phyloP scores from a whole-genome alignment of 2,888 invertebrate species.

The Ptycholaimellus sp. region DNA sequence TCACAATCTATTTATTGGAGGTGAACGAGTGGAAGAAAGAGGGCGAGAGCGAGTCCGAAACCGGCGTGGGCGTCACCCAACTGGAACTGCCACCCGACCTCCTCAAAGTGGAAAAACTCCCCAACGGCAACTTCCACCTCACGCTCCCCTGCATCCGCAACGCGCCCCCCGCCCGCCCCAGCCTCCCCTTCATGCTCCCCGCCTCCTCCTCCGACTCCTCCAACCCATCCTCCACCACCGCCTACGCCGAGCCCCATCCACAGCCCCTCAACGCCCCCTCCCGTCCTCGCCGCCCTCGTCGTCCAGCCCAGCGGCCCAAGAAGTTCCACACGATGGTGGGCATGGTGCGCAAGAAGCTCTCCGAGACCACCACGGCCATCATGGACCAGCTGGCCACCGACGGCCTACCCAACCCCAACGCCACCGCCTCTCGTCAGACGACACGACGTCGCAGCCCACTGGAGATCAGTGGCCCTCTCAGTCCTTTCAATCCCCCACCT shows the following conservation, averaged over 20 bases:
- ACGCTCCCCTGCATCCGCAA: constrained; percentile 10
- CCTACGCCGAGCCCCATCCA: background rate
- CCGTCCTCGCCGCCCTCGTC: background rate
- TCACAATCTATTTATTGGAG: too few relatives aligned
- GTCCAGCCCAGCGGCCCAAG: background rate
- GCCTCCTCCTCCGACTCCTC: background rate
- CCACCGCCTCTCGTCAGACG: background rate
- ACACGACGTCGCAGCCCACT: background rate
- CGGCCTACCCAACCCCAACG: too few relatives aligned
- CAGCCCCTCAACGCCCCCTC: background rate
- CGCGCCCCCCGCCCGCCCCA: background rate
- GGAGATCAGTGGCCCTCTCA: too few relatives aligned
- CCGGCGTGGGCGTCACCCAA: too few relatives aligned
- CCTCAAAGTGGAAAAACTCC: constrained; percentile 15
- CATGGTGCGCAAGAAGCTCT: background rate
- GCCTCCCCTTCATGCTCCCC: background rate
- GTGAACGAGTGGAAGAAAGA: too few relatives aligned
- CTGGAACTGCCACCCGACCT: constrained; percentile 14
- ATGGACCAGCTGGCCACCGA: background rate
- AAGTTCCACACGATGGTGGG: constrained; percentile 1
- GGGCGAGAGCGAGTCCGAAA: too few relatives aligned
- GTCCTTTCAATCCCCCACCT: background rate
- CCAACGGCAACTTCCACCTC: constrained; percentile 18
- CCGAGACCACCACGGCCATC: background rate
- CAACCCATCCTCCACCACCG: too few relatives aligned